Conservation (phyloP, 2,113 vertebrate genomes). For the Ammodytes dubius region DNA sequence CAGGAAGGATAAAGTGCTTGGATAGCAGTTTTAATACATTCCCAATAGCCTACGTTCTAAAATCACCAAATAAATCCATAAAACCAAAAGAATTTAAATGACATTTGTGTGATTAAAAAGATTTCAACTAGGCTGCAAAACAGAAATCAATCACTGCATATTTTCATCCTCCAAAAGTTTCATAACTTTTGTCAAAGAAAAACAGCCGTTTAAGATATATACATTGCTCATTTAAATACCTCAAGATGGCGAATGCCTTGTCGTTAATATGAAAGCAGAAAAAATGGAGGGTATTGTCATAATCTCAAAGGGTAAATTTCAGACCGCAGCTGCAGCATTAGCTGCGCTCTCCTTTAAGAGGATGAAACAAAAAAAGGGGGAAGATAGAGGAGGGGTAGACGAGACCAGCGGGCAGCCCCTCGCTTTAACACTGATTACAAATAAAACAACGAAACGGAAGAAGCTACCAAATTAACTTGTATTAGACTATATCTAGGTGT, state of each 20-base stretch:
- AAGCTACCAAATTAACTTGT: constrained; percentile 4
- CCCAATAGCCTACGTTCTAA: not conserved
- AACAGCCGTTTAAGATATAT: constrained; percentile 41
- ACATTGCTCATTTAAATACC: constrained; percentile 80
- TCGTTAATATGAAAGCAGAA: constrained; percentile 89
- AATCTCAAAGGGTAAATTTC: constrained; percentile 93
- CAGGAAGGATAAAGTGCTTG: not conserved
- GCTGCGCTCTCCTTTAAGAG: constrained; percentile 83
- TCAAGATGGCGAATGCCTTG: constrained; percentile 94
- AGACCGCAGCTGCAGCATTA: constrained; percentile 84
- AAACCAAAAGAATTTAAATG: not conserved
- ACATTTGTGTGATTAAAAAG: not conserved
- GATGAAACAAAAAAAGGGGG: constrained; percentile 82
- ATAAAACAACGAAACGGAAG: not conserved
- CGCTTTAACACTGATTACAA: not conserved
- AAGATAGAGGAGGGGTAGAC: constrained; percentile 40
- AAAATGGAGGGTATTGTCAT: constrained; percentile 95
- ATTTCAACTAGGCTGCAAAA: not conserved
- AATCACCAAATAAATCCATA: not conserved
- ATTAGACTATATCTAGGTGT: not conserved
- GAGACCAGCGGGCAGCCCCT: constrained; percentile 22
- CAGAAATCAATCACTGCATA: constrained; percentile 3
- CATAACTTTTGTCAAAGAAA: constrained; percentile 7
- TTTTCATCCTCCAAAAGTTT: constrained; percentile 52
- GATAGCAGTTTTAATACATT: not conserved